Evolutionary conservation across 2,113 vertebrate species (phyloP).

Genomic region (Myrmecophaga tridactyla): DNA sequence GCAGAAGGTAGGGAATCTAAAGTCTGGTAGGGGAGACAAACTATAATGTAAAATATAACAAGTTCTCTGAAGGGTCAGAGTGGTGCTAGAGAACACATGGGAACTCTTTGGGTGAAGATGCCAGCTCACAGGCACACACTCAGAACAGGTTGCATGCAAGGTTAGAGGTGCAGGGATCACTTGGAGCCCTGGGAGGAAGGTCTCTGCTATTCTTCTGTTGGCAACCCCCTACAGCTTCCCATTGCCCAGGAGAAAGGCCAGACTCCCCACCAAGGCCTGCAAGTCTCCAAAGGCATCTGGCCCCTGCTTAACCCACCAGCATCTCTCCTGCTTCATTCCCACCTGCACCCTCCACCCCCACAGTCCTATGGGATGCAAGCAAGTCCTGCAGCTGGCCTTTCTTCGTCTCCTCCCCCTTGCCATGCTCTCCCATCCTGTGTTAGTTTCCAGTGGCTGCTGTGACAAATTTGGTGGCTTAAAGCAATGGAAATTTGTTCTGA

Average conservation of each 20-base stretch:
- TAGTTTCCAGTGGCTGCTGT: too few relatives aligned
- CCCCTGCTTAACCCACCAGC: accelerated
- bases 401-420: neutral
- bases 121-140: neutral
- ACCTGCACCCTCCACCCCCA: accelerated
- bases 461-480: too few relatives aligned
- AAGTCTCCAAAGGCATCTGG: too few relatives aligned
- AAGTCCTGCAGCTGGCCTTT: neutral
- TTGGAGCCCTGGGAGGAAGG: neutral
- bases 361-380: neutral
- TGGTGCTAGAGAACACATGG: too few relatives aligned
- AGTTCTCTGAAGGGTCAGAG: neutral
- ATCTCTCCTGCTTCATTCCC: too few relatives aligned
- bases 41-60: neutral
- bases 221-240: too few relatives aligned
- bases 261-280: neutral
- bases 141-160: neutral
- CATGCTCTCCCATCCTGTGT: neutral
- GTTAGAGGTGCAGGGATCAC: neutral
- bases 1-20: neutral
- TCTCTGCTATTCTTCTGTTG: too few relatives aligned
- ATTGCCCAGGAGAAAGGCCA: neutral
- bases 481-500: too few relatives aligned
- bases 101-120: neutral
- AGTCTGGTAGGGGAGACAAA: neutral